Evolutionary conservation across 2,797 vertebrate species (phyloP).

Genomic region (Poeciliopsis turneri): DNA sequence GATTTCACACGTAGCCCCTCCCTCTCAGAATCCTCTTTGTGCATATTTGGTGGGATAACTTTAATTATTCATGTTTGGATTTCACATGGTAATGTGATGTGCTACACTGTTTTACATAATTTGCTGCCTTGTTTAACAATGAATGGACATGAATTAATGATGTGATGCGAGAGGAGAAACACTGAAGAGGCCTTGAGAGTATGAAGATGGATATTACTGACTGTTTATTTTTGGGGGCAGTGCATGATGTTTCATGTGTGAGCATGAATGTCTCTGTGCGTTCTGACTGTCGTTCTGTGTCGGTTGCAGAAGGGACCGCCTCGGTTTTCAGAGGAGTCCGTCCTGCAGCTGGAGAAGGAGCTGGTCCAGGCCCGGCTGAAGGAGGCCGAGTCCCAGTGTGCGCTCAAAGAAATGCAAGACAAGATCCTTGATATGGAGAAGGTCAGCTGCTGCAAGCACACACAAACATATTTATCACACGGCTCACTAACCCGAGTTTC

Average conservation of each 20-base stretch:
- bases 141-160: slow-evolving; percentile 61
- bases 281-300: slow-evolving; percentile 34
- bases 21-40: slow-evolving; percentile 25
- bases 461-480: background rate
- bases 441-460: slow-evolving; percentile 68
- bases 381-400: slow-evolving; percentile 96
- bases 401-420: slow-evolving; percentile 98
- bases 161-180: slow-evolving; percentile 32
- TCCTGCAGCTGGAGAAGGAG: slow-evolving; percentile 95
- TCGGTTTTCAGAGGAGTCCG: slow-evolving; percentile 92
- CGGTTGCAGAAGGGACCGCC: slow-evolving; percentile 86
- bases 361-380: slow-evolving; percentile 94
- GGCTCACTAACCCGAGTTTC: background rate
- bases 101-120: slow-evolving; percentile 71
- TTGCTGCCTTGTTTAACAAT: slow-evolving; percentile 43
- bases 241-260: background rate
- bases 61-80: slow-evolving; percentile 72
- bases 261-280: background rate
- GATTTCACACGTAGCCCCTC: slow-evolving; percentile 44
- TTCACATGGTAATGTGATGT: slow-evolving; percentile 54
- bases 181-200: slow-evolving; percentile 3
- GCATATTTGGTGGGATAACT: slow-evolving; percentile 20
- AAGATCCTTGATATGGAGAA: slow-evolving; percentile 97
- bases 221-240: background rate
- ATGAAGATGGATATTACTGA: background rate